Percentiles rank a stretch among this genome's conserved stretches.
These are phyloP conservation scores for Bactericera cockerelli DNA, from an alignment of 1,140 invertebrate species.

Conservation along the genomic window DNA sequence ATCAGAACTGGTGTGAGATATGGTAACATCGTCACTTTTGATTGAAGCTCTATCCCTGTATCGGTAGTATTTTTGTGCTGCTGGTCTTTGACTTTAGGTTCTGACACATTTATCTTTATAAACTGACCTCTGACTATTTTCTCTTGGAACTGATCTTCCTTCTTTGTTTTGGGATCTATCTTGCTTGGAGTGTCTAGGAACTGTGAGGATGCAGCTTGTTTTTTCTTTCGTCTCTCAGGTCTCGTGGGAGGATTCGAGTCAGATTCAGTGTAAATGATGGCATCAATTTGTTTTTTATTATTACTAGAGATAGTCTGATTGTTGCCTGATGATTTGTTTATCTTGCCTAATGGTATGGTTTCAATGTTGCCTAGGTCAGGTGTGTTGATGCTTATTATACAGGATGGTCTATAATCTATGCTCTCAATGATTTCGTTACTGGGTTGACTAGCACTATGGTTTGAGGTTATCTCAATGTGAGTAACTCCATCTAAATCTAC, in stretches of 20 bases:
- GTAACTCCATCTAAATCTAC: conserved; percentile 23
- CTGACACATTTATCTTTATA: conserved; percentile 17
- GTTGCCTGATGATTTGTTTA: background rate
- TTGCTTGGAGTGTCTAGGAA: background rate
- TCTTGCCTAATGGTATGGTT: conserved; percentile 5
- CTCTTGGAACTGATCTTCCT: conserved; percentile 11
- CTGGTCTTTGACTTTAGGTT: background rate
- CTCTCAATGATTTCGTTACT: background rate
- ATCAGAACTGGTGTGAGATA: background rate
- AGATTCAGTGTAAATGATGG: background rate
- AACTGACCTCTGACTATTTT: conserved; percentile 22
- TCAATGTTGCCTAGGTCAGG: conserved; percentile 21
- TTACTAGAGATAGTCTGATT: background rate
- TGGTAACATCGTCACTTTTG: conserved; percentile 6
- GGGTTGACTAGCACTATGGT: background rate
- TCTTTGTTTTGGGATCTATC: background rate
- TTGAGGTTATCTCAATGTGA: conserved; percentile 22
- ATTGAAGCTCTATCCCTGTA: background rate
- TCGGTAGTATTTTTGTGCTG: background rate
- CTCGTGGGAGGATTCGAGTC: background rate
- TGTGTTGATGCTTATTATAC: conserved; percentile 24
- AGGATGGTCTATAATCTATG: conserved; percentile 17
- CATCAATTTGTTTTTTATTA: background rate
- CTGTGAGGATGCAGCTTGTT: conserved; percentile 8
- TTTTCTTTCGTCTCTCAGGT: background rate